Base-by-base conservation (phyloP, 1,140 invertebrate genomes). In the Pissodes strobi region DNA sequence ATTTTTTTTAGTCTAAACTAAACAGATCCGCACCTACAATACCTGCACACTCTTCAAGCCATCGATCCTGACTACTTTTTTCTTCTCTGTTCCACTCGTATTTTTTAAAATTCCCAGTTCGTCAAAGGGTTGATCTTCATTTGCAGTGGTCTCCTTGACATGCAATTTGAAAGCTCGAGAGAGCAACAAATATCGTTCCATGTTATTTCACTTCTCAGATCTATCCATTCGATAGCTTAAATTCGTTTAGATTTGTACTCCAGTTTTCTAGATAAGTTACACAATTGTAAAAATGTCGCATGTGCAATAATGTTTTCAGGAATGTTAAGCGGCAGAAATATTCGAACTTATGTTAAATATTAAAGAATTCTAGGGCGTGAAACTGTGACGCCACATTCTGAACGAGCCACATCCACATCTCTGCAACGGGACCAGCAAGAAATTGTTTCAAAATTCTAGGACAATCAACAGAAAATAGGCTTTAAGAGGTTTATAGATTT, bases 401-500 rank as follows among this genome's bases (percentile, higher is more conserved):
- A 1, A 67, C 19, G 22, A 67, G 64, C 18, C 17, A 43, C 6
- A 64, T 21, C 65, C 65, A 67, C 19, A 64, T 13, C 55, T 63
- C 60, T 1, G 59, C n/a, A 12, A 2, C 1, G 8, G 45, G 46
- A 52, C 53, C 38, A 12, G 59, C 41, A 66, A 66, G 66, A 55
- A 61, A 66, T 21, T 41, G 2, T 39, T 43, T 23, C 41, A 65
- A 9, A 22, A 62, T 9, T 27, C 10, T 19, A 2, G 62, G 67
- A 51, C 67, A 68, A 48, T 46, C 2, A 49, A 59, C 37, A 64
- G 27, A 65, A 68, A 73, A 64, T 71, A 68, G 21, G 64, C 60
- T 63, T 72, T 53, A 37, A 72, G 51, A 9, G 68, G 10, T 53
- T 27, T 9, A 61, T 59, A 68, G 27, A 73, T 30, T 41, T 70